Base-by-base conservation (phyloP, 1,140 invertebrate species). In the Pantala flavescens region DNA sequence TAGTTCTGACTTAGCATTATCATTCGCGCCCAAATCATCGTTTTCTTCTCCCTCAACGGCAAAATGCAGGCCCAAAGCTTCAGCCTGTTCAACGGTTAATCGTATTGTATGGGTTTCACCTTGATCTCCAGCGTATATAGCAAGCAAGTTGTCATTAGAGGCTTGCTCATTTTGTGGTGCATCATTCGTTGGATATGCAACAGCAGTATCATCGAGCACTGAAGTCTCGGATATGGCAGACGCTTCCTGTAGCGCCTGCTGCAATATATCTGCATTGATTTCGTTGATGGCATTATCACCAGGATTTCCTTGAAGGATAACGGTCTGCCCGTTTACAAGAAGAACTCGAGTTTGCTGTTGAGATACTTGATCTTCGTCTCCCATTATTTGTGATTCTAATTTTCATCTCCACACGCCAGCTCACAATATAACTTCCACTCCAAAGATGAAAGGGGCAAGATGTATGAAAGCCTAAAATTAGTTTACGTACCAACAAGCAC, bases 211-310 rank as follows among this genome's bases (percentile, higher is more conserved):
- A 23, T 77, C 49, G 28, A 77, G 76, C 7, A 76, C 76, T 43
- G 71, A 75, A 71, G 73, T 74, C 28, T 75, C 76, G 36, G 76
- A 73, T 70, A 55, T 36, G 23, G 70, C 77, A 14, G 80, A 77
- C 28, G 82, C 81, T 76, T 83, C 82, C 43, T 79, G 80, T 16
- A 85, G 76, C 23, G 82, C 82, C 77, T 82, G 80, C 43, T 83
- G 81, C 70, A 84, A 77, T 55, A 84, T 80, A 77, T 84, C 84
- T 70, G 81, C 80, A 77, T 76, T 79, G 16, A 80, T 75, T 74
- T 76, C 74, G 73, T 74, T 76, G 43, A 73, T 74, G 23, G 75
- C 71, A 63, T 76, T 74, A 71, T 77, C 74, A n/a, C 43, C 74
- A 43, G 76, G 24, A 63, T 74, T 75, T 28, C 74, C 75, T 42